Percentiles rank a stretch among this genome's conserved stretches.
Conservation (phyloP, 2,888 invertebrate genomes). For the Elysia crispata region DNA sequence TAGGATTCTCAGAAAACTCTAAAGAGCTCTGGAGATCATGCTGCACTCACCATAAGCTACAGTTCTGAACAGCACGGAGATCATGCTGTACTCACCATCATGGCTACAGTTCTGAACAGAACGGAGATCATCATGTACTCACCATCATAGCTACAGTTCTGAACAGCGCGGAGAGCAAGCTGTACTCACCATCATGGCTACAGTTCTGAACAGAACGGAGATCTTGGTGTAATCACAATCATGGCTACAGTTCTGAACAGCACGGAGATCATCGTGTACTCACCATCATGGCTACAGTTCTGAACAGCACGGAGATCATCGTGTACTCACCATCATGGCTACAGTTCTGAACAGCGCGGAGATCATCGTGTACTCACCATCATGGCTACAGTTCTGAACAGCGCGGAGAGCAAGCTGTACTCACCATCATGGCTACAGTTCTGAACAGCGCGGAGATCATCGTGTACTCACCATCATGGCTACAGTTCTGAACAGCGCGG, state of each 20-base stretch:
- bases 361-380: too few relatives aligned
- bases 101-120: slow-evolving; percentile 31
- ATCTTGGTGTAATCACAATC: background rate
- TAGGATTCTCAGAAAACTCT: too few relatives aligned
- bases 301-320: too few relatives aligned
- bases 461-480: background rate
- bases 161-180: slow-evolving; percentile 77
- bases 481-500: background rate
- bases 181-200: slow-evolving; percentile 86
- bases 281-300: background rate
- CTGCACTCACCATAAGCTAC: too few relatives aligned
- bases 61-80: too few relatives aligned
- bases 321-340: slow-evolving; percentile 88
- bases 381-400: too few relatives aligned
- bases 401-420: too few relatives aligned
- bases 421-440: background rate
- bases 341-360: too few relatives aligned
- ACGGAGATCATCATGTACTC: too few relatives aligned
- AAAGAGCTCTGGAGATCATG: too few relatives aligned
- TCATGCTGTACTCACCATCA: background rate
- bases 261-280: too few relatives aligned
- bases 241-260: slow-evolving; percentile 26
- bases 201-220: slow-evolving; percentile 74
- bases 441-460: slow-evolving; percentile 78
- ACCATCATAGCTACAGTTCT: background rate